These are phyloP conservation scores for Eumeta japonica DNA, from an alignment of 1,140 invertebrate species.

Conservation along the genomic window DNA sequence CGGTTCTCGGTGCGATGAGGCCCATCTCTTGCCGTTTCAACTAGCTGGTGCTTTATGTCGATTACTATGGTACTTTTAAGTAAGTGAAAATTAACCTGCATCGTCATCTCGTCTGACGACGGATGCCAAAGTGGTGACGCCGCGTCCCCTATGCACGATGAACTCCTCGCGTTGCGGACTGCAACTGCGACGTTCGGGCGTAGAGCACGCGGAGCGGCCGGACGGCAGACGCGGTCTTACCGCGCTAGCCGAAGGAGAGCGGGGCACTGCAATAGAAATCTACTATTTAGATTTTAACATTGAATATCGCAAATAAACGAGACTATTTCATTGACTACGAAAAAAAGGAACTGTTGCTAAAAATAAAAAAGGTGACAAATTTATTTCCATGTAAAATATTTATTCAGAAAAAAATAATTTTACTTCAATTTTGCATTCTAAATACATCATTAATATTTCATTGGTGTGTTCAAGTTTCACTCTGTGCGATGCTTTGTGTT, in stretches of 20 bases:
- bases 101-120: conserved; percentile 40
- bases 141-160: conserved; percentile 75
- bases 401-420: background rate
- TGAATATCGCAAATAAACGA: background rate
- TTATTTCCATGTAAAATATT: background rate
- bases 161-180: conserved; percentile 64
- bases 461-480: too few relatives aligned
- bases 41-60: background rate
- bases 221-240: conserved; percentile 19
- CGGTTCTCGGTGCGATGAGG: background rate
- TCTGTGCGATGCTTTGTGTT: too few relatives aligned
- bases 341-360: background rate
- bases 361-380: background rate
- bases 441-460: background rate
- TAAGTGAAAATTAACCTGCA: conserved; percentile 15
- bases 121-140: conserved; percentile 70
- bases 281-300: background rate
- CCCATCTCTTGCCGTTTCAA: background rate
- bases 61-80: background rate
- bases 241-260: conserved; percentile 49
- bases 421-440: background rate
- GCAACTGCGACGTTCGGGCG: conserved; percentile 40
- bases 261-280: conserved; percentile 35
- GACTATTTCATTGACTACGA: background rate
- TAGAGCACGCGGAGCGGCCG: conserved; percentile 42